Percentiles rank a stretch among this genome's conserved stretches.
phyloP scores from a whole-genome alignment of 2,888 invertebrate species.

The Phyto melanocephala region DNA sequence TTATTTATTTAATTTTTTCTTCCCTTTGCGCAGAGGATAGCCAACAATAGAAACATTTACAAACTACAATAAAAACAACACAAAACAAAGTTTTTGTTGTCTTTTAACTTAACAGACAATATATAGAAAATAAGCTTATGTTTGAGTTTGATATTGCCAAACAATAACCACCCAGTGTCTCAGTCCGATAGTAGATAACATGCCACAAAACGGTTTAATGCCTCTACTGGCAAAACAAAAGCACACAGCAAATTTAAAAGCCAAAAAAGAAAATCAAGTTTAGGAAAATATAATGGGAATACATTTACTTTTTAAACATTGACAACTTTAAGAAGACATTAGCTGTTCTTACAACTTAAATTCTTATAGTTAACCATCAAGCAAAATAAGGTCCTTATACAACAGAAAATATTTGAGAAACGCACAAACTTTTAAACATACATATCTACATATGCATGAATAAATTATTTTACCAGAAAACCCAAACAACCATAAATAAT shows the following conservation, averaged over 20 bases:
- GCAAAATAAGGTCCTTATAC: neutral
- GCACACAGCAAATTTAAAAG: neutral
- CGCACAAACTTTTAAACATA: neutral
- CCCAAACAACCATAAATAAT: slow-evolving; percentile 40
- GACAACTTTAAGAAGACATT: slow-evolving; percentile 8
- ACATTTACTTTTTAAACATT: slow-evolving; percentile 22
- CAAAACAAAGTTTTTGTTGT: slow-evolving; percentile 11
- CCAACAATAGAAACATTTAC: slow-evolving; percentile 3
- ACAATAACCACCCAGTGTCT: neutral
- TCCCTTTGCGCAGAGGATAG: neutral
- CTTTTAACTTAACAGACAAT: slow-evolving; percentile 31
- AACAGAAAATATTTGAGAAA: neutral
- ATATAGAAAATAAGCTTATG: slow-evolving; percentile 48
- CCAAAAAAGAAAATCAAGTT: neutral
- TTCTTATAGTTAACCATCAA: neutral
- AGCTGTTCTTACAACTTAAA: neutral
- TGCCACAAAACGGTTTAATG: neutral
- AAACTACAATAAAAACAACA: slow-evolving; percentile 14
- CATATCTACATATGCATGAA: neutral
- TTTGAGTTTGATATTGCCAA: slow-evolving; percentile 48
- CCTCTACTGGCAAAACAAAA: neutral
- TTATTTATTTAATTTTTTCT: neutral
- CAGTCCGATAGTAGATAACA: neutral
- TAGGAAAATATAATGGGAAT: neutral
- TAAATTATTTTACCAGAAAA: neutral